phyloP scores from a whole-genome alignment of 2,888 invertebrate species.

The Tinea semifulvella region DNA sequence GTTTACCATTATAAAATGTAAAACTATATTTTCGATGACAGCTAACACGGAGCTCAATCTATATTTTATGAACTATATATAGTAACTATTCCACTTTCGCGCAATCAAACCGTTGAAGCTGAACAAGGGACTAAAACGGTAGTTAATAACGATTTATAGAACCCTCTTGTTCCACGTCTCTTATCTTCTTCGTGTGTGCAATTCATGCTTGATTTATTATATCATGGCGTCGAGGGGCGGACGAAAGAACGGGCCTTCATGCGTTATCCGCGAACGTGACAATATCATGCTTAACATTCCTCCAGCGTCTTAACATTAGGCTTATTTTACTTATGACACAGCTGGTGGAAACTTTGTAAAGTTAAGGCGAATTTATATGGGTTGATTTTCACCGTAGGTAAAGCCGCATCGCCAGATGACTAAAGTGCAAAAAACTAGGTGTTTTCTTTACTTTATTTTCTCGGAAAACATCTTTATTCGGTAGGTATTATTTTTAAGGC shows the following conservation, averaged over 20 bases:
- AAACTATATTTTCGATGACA: neutral
- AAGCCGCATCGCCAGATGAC: no score
- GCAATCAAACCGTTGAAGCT: slow-evolving; percentile 8
- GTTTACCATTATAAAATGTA: neutral
- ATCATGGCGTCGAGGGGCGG: slow-evolving; percentile 33
- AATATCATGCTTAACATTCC: slow-evolving; percentile 3
- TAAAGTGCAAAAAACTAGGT: no score
- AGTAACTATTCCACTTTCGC: neutral
- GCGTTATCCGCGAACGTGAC: slow-evolving; percentile 6
- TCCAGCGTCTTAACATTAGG: neutral
- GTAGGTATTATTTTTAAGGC: no score
- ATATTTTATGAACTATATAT: no score
- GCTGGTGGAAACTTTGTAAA: no score
- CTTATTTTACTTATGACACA: no score
- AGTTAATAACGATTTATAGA: slow-evolving; percentile 62
- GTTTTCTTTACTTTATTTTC: no score
- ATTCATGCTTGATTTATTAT: slow-evolving; percentile 58
- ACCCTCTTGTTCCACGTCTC: slow-evolving; percentile 58
- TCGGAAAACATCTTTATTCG: no score
- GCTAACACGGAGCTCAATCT: no score
- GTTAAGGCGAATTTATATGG: no score
- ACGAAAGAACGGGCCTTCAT: slow-evolving; percentile 27
- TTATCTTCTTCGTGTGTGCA: slow-evolving; percentile 52
- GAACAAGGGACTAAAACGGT: slow-evolving; percentile 43
- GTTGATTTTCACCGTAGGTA: no score